Percentiles rank a stretch among this genome's conserved stretches.
Conservation (phyloP, 1,140 invertebrate genomes). For the Macrostomum lignano region DNA sequence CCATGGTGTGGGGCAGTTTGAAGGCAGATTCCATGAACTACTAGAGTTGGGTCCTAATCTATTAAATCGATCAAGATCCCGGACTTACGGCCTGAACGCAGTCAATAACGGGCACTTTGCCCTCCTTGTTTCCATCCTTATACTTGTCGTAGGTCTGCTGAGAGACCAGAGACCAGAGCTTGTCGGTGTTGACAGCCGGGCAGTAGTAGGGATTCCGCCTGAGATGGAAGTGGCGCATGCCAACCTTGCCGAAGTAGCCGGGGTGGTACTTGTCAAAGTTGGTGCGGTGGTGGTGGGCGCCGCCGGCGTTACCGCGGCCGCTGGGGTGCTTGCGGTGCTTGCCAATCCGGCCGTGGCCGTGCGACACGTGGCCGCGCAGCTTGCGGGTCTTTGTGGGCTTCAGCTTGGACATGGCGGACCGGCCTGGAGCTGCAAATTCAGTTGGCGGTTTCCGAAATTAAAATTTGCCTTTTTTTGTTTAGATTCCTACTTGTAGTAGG, state of each 20-base stretch:
- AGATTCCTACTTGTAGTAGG: no score
- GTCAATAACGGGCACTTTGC: slow-evolving; percentile 85
- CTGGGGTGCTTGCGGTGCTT: slow-evolving; percentile 99
- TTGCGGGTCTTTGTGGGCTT: slow-evolving; percentile 63
- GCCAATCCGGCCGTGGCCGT: slow-evolving; percentile 90
- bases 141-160: slow-evolving; percentile 63
- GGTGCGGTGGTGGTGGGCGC: slow-evolving; percentile 91
- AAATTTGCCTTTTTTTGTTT: no score
- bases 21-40: no score
- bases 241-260: slow-evolving; percentile 98
- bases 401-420: slow-evolving; percentile 5
- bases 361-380: slow-evolving; percentile 89
- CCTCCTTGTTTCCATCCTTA: slow-evolving; percentile 43
- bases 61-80: slow-evolving; percentile 11
- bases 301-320: slow-evolving; percentile 99
- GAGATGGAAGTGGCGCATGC: slow-evolving; percentile 91
- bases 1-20: no score
- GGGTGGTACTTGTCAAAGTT: slow-evolving; percentile 99
- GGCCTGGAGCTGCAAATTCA: no score
- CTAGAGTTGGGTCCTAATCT: no score
- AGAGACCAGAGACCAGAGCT: slow-evolving; percentile 76
- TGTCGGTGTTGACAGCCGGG: slow-evolving; percentile 74
- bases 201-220: slow-evolving; percentile 63
- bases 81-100: slow-evolving; percentile 52
- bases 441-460: no score